phyloP scores from a whole-genome alignment of 2,113 vertebrate species.

The Carassius gibelio region DNA sequence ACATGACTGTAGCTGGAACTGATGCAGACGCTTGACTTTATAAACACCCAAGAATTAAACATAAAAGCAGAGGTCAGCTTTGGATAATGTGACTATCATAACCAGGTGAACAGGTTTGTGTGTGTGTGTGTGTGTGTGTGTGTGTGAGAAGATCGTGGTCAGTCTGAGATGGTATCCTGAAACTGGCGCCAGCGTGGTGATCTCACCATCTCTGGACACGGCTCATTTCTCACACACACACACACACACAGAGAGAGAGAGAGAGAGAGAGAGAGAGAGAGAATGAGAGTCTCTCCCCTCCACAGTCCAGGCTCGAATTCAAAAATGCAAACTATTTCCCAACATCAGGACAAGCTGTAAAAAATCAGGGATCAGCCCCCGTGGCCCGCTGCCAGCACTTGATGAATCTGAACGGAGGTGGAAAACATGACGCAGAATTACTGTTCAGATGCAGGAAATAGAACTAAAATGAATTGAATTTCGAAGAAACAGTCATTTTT shows the following conservation, averaged over 20 bases:
- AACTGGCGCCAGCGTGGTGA: slow-evolving; percentile 53
- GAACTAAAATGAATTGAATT: no score
- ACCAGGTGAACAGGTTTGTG: slow-evolving; percentile 7
- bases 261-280: no score
- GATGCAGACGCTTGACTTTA: neutral
- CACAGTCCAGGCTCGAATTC: no score
- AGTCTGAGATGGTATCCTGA: slow-evolving; percentile 53
- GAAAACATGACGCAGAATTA: no score
- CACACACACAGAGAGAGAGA: neutral
- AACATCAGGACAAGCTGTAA: no score
- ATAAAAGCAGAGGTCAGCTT: neutral
- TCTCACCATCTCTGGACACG: slow-evolving; percentile 34
- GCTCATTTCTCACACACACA: slow-evolving; percentile 7
- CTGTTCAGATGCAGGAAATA: no score
- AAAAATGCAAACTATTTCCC: no score
- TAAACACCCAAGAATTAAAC: neutral
- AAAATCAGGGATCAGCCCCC: no score
- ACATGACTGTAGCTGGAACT: neutral
- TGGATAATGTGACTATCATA: neutral
- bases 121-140: neutral
- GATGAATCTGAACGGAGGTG: no score
- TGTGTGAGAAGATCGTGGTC: slow-evolving; percentile 20
- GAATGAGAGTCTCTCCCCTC: no score
- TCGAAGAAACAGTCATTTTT: no score
- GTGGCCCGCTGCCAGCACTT: no score